These are phyloP conservation scores for Drosophila melanosoma DNA, from an alignment of 2,888 invertebrate genomes.

Conservation along the genomic window DNA sequence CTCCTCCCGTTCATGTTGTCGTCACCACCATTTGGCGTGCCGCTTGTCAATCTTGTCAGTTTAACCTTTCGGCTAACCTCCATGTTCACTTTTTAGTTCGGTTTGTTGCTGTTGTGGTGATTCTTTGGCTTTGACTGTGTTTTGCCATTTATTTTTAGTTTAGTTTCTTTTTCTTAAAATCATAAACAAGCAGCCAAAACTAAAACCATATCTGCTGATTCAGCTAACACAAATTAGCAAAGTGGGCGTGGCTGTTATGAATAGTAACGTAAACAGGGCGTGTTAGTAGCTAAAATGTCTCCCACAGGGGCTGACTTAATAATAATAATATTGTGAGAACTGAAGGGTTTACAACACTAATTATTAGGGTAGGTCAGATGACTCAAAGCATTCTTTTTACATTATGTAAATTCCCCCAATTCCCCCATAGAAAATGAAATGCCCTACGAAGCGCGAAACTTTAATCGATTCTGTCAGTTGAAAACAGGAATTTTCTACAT, in stretches of 20 bases:
- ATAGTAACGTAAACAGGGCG: conserved; percentile 9
- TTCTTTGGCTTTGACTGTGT: conserved; percentile 30
- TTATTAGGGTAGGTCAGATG: conserved; percentile 20
- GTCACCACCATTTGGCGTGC: conserved; percentile 56
- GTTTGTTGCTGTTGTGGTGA: conserved; percentile 27
- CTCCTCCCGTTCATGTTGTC: conserved; percentile 36
- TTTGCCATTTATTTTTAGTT: conserved; percentile 11
- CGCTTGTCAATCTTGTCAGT: conserved; percentile 77
- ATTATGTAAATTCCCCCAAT: neutral
- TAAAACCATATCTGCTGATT: conserved; percentile 19
- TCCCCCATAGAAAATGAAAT: neutral
- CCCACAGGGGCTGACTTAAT: conserved; percentile 13
- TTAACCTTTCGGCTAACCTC: conserved; percentile 78
- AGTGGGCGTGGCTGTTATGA: conserved; percentile 42
- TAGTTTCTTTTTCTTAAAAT: neutral
- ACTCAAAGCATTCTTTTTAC: neutral
- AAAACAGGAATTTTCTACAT: neutral
- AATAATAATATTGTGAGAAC: conserved; percentile 2
- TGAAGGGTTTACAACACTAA: no score
- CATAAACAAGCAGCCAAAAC: conserved; percentile 3
- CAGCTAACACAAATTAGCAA: conserved; percentile 23
- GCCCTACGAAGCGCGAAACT: neutral
- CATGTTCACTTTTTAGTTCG: conserved; percentile 54
- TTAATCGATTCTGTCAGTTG: neutral
- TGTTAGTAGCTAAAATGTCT: conserved; percentile 13